A percentile compares a stretch with the other conserved stretches of the same genome.
Evolutionary conservation across 2,113 vertebrate genomes (phyloP).

Genomic region (Zapornia atra): DNA sequence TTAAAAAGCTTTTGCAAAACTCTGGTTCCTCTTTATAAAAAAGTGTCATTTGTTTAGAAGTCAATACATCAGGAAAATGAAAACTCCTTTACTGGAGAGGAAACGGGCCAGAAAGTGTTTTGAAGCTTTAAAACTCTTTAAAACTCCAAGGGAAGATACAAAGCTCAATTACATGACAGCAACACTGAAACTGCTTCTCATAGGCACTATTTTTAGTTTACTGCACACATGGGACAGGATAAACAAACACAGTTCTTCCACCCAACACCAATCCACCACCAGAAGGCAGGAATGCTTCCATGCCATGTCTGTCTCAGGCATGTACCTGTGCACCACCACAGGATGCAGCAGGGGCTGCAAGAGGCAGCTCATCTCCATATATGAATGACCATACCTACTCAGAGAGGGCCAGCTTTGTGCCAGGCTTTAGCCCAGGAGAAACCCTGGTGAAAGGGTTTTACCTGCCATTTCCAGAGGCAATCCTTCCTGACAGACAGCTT

Average conservation of each 20-base stretch:
- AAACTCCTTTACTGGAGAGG: neutral
- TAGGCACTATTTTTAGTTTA: neutral
- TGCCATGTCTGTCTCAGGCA: neutral
- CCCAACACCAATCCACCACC: neutral
- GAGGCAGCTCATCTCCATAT: rapidly evolving
- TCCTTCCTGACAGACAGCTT: no score
- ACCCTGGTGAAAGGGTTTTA: neutral
- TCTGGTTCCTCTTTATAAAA: neutral
- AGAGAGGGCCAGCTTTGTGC: neutral
- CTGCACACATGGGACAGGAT: neutral
- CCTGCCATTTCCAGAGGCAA: neutral
- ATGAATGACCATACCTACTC: rapidly evolving
- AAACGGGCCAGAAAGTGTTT: neutral
- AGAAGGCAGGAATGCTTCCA: neutral
- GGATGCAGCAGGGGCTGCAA: neutral
- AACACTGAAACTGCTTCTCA: neutral
- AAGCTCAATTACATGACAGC: neutral
- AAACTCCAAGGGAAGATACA: neutral
- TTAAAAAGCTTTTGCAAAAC: neutral
- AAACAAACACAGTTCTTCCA: neutral
- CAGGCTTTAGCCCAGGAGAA: neutral
- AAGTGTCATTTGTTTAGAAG: neutral
- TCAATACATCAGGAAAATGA: neutral
- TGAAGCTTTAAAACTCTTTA: neutral
- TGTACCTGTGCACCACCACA: neutral